phyloP scores from a whole-genome alignment of 1,140 invertebrate genomes.

The Lepidotrigona ventralis region DNA sequence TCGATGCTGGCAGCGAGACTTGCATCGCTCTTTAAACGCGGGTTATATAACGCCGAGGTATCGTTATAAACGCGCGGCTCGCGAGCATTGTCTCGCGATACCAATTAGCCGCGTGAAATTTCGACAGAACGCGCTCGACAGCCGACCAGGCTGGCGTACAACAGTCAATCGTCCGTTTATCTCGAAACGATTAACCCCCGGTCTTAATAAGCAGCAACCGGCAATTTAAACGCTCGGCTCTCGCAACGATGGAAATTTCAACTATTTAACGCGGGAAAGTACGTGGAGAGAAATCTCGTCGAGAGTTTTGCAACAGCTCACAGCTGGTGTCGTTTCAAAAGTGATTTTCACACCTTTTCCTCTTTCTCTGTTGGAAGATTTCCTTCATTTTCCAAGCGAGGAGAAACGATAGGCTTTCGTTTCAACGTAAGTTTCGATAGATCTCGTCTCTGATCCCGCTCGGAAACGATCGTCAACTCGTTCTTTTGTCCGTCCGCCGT shows the following conservation, averaged over 20 bases:
- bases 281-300: background rate
- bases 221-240: background rate
- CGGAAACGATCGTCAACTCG: constrained; percentile 26
- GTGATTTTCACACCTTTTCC: background rate
- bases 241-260: background rate
- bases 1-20: constrained; percentile 21
- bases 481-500: constrained; percentile 45
- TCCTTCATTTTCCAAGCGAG: background rate
- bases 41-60: constrained; percentile 41
- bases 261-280: background rate
- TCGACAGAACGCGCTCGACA: background rate
- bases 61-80: background rate
- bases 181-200: background rate
- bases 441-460: background rate
- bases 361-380: background rate
- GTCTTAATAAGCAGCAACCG: background rate
- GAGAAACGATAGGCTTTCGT: background rate
- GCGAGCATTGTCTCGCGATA: constrained; percentile 3
- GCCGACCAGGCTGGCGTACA: background rate
- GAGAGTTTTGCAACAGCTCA: background rate
- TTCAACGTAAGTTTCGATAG: background rate
- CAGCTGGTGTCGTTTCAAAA: background rate
- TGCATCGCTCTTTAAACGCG: constrained; percentile 37
- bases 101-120: background rate
- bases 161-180: background rate